Conservation (phyloP, 1,140 invertebrate genomes). For the Ceratoteleas bidentatus region DNA sequence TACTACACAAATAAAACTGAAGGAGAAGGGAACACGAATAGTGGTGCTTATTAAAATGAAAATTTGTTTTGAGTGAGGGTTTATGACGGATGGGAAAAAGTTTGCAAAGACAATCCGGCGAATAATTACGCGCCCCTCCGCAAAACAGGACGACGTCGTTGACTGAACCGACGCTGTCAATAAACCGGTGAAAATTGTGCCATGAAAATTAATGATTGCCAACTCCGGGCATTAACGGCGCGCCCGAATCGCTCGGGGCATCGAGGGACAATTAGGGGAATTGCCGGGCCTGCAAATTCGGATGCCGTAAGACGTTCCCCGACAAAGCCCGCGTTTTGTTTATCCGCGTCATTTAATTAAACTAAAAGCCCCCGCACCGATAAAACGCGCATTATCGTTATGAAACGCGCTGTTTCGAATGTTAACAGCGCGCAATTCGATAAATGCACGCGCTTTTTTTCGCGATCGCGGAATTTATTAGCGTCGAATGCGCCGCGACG, state of each 20-base stretch:
- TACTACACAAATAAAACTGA: no score
- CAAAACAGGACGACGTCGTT: constrained; percentile 11
- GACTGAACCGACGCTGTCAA: constrained; percentile 40
- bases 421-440: constrained; percentile 32
- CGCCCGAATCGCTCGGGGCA: constrained; percentile 24
- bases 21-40: no score
- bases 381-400: constrained; percentile 22
- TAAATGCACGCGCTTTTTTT: constrained; percentile 17
- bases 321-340: constrained; percentile 23
- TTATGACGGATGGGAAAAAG: neutral
- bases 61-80: no score
- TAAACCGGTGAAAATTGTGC: constrained; percentile 47
- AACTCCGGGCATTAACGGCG: constrained; percentile 40
- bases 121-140: constrained; percentile 15
- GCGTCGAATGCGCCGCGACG: constrained; percentile 15
- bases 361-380: constrained; percentile 27
- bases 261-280: constrained; percentile 59
- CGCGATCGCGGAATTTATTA: constrained; percentile 34
- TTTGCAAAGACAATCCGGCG: neutral
- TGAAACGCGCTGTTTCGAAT: constrained; percentile 25
- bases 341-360: constrained; percentile 43
- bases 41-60: no score
- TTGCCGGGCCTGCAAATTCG: constrained; percentile 15
- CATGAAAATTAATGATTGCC: constrained; percentile 61
- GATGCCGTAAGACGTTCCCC: neutral